Conservation (phyloP, 2,113 vertebrate genomes). For the Fregata magnificens region DNA sequence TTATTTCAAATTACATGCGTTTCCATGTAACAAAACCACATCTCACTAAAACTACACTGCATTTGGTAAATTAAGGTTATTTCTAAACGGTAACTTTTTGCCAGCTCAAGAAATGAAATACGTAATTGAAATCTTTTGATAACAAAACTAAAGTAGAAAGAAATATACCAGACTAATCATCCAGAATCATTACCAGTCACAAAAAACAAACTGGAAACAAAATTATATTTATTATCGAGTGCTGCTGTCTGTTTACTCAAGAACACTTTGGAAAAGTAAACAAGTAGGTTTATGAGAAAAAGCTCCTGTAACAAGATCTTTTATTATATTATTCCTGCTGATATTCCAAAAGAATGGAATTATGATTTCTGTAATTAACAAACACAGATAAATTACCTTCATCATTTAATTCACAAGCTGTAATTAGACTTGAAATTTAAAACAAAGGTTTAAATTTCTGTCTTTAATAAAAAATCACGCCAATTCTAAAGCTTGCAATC, state of each 20-base stretch:
- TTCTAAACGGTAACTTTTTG: neutral
- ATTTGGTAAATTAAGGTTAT: slow-evolving; percentile 29
- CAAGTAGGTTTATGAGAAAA: neutral
- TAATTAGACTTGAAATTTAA: neutral
- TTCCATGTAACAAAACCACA: neutral
- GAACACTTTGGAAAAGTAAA: neutral
- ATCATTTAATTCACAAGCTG: neutral
- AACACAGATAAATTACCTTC: neutral
- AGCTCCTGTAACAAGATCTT: neutral
- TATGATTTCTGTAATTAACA: neutral
- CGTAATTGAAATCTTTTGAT: neutral
- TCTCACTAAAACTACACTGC: neutral
- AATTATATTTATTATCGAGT: neutral
- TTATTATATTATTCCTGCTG: neutral
- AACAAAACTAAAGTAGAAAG: neutral
- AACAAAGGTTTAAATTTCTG: neutral
- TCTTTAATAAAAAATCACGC: neutral
- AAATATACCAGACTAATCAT: neutral
- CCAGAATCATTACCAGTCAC: neutral
- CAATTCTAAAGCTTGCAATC: neutral
- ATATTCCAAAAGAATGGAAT: neutral
- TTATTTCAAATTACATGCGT: slow-evolving; percentile 1
- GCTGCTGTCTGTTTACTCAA: neutral
- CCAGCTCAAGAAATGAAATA: neutral
- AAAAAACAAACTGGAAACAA: neutral